Base-by-base conservation (phyloP, 2,888 invertebrate species). In the Cheilosia soror region DNA sequence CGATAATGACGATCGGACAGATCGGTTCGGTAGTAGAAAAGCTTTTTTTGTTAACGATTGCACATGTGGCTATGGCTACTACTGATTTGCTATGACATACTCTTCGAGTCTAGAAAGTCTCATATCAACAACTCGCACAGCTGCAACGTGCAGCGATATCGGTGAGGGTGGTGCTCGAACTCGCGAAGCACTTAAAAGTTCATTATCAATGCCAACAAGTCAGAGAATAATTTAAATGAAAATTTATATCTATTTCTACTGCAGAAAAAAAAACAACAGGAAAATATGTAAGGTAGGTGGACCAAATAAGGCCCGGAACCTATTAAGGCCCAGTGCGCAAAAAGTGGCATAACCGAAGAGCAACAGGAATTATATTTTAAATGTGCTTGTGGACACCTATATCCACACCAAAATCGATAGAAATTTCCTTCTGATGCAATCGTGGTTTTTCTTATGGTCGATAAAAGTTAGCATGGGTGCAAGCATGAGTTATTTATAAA, bases 131-230 rank as follows among this genome's bases (percentile, higher is more conserved):
- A 20, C 20, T 20, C 20, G 33, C 51, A 11, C 37, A 51, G 58
- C 27, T 83, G 83, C 83, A 83, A 83, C 83, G 66, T 78, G 66
- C 78, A 73, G 55, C 72, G 57, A 15, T 40, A 20, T 40, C n/a
- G 5, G 58, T 33, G 57, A 37, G 58, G 60, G 68, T 42, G 62
- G 40, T 20, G 62, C 37, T 68, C 40, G 63, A 79, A 51, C 20
- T 20, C 63, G 37, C 62, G 42, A 55, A 78, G 20, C 63, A 75
- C 69, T 84, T 84, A 66, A 84, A 80, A 84, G 75, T 80, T 84
- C 80, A 84, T 84, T 84, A 84, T 84, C 84, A 84, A 76, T 84
- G 80, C 84, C 75, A 84, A 76, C 80, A 80, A 84, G 65, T 75
- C 53, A 27, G 53, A 49, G 78, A 65, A 72, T 37, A 11, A 37